A percentile compares a stretch with the other conserved stretches of the same genome.
phyloP scores from a whole-genome alignment of 2,888 invertebrate genomes.

The Ligdia adustata region DNA sequence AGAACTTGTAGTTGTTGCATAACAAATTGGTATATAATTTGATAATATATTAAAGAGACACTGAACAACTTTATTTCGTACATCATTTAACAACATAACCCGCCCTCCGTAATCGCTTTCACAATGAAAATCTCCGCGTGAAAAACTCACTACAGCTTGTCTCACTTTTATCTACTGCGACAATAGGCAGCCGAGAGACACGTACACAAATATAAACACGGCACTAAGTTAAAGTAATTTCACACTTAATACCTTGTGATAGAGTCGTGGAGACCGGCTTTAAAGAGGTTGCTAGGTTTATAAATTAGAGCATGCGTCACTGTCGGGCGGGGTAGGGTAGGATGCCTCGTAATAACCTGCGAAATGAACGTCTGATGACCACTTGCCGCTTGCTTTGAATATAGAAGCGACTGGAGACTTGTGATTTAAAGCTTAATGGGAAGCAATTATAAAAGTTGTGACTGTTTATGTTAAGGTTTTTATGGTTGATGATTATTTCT shows the following conservation, averaged over 20 bases:
- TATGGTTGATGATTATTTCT: too few species aligned
- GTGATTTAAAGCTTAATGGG: conserved; percentile 44
- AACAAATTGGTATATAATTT: too few species aligned
- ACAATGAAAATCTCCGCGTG: conserved; percentile 58
- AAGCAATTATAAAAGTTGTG: conserved; percentile 43
- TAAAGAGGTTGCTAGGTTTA: conserved; percentile 50
- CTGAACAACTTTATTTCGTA: not conserved
- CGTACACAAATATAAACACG: conserved; percentile 40
- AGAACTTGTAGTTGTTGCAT: too few species aligned
- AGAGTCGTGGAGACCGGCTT: conserved; percentile 40
- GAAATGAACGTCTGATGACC: conserved; percentile 73
- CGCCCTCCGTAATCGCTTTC: conserved; percentile 34
- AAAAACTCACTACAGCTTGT: conserved; percentile 57
- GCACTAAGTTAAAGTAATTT: conserved; percentile 40
- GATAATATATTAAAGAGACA: too few species aligned
- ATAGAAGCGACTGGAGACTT: conserved; percentile 44
- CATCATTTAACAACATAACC: conserved; percentile 31
- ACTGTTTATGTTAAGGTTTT: too few species aligned
- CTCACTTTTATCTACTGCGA: conserved; percentile 67
- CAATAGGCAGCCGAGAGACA: conserved; percentile 62
- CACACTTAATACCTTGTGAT: conserved; percentile 44
- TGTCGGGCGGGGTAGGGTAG: conserved; percentile 59
- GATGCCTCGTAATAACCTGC: conserved; percentile 62
- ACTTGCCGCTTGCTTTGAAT: conserved; percentile 54
- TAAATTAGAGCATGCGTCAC: conserved; percentile 77